These are phyloP conservation scores for Nudaria mundana DNA, from an alignment of 2,888 invertebrate genomes.

Conservation along the genomic window DNA sequence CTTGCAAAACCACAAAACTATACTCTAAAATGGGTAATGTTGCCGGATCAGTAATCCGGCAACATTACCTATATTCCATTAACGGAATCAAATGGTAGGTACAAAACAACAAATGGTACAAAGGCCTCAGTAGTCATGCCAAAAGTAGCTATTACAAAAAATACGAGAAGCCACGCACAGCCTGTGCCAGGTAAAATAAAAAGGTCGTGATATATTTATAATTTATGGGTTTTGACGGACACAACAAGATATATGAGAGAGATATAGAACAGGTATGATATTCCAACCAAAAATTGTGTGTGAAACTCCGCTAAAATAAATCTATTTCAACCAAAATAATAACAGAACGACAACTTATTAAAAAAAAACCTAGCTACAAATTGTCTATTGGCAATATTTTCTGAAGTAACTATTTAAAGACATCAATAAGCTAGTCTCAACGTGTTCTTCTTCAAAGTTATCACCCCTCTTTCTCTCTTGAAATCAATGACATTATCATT, in stretches of 20 bases:
- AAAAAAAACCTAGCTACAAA: constrained; percentile 4
- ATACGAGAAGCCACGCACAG: not conserved
- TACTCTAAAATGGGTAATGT: no score
- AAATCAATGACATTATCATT: constrained; percentile 53
- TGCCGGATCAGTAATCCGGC: no score
- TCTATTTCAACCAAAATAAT: constrained; percentile 5
- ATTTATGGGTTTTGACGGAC: not conserved
- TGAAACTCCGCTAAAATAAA: constrained; percentile 2
- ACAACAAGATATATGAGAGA: no score
- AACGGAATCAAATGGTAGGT: no score
- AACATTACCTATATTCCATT: no score
- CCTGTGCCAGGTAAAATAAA: not conserved
- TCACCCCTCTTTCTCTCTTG: constrained; percentile 20
- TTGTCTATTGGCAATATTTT: constrained; percentile 23
- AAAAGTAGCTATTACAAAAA: no score
- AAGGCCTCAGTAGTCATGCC: no score
- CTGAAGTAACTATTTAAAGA: constrained; percentile 24
- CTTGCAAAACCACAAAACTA: no score
- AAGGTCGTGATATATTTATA: not conserved
- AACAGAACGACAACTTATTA: constrained; percentile 4
- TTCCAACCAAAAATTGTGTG: not conserved
- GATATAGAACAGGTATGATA: no score
- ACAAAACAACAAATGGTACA: no score
- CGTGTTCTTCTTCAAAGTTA: constrained; percentile 25
- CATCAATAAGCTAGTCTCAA: constrained; percentile 22